A percentile compares a stretch with the other conserved stretches of the same genome.
phyloP scores from a whole-genome alignment of 37 sponge, comb jelly and placozoan genomes.

The Hormiphora californensis region DNA sequence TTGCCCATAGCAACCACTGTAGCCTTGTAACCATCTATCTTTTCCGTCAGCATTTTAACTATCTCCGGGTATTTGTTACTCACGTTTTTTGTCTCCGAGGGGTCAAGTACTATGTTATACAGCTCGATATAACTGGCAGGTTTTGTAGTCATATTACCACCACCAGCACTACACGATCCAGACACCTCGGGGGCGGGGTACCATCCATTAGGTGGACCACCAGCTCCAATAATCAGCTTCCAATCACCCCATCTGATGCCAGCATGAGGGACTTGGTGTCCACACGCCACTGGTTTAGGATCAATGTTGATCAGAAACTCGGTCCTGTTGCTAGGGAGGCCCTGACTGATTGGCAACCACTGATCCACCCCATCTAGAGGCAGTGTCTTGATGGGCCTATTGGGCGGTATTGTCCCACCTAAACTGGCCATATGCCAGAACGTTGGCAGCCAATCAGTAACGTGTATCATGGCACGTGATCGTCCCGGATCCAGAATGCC shows the following conservation, averaged over 20 bases:
- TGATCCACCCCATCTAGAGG: constrained; percentile 3
- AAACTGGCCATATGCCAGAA: constrained; percentile 18
- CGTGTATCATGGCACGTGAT: constrained; percentile 21
- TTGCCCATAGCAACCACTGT: neutral
- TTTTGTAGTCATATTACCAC: too few species aligned
- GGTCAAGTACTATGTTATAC: constrained; percentile 12
- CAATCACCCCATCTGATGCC: neutral
- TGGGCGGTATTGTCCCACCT: neutral
- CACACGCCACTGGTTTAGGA: constrained; percentile 23
- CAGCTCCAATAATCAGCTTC: constrained; percentile 14
- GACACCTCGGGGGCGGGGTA: neutral
- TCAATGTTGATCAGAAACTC: constrained; percentile 42
- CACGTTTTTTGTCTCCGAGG: constrained; percentile 22
- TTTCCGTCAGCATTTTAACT: neutral
- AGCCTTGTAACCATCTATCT: constrained; percentile 20
- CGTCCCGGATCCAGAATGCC: neutral
- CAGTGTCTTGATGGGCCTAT: constrained; percentile 5
- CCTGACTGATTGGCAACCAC: neutral
- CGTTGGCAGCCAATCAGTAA: constrained; percentile 47
- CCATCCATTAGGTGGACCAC: constrained; percentile 17
- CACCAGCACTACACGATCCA: neutral
- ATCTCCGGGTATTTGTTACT: neutral
- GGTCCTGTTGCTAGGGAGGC: neutral
- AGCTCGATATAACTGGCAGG: constrained; percentile 14
- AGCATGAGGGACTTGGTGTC: constrained; percentile 9